These are phyloP conservation scores for Oreotragus oreotragus DNA, from an alignment of 2,113 vertebrate genomes.

Conservation along the genomic window DNA sequence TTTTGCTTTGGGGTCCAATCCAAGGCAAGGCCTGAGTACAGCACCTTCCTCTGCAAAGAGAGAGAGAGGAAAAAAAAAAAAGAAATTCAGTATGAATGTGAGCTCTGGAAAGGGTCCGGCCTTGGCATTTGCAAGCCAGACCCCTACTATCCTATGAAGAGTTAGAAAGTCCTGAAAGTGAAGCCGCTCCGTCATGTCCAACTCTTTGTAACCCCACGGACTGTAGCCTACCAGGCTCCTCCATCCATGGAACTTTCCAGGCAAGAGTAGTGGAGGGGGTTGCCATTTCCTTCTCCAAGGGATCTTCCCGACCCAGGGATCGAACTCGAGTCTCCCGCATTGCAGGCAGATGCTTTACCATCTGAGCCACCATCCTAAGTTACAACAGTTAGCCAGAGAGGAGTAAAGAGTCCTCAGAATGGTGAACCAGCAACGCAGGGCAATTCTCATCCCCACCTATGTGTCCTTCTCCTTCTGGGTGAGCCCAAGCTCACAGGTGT, in stretches of 20 bases:
- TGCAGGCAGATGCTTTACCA: neutral
- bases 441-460: rapidly evolving
- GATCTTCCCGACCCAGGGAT: neutral
- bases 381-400: neutral
- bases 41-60: neutral
- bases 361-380: neutral
- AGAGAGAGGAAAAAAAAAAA: neutral
- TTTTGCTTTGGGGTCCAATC: neutral
- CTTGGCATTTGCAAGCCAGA: neutral
- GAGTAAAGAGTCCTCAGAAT: neutral
- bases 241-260: neutral
- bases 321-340: rapidly evolving
- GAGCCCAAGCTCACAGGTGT: neutral
- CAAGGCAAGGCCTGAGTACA: neutral
- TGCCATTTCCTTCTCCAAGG: neutral
- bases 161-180: neutral
- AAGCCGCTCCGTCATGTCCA: neutral
- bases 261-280: neutral
- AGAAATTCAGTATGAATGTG: neutral
- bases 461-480: neutral
- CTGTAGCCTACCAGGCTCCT: neutral
- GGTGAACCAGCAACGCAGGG: neutral
- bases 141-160: neutral
- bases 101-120: neutral
- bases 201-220: neutral